Evolutionary conservation across 2,113 vertebrate species (phyloP).

Genomic region (Megaceryle maxima): DNA sequence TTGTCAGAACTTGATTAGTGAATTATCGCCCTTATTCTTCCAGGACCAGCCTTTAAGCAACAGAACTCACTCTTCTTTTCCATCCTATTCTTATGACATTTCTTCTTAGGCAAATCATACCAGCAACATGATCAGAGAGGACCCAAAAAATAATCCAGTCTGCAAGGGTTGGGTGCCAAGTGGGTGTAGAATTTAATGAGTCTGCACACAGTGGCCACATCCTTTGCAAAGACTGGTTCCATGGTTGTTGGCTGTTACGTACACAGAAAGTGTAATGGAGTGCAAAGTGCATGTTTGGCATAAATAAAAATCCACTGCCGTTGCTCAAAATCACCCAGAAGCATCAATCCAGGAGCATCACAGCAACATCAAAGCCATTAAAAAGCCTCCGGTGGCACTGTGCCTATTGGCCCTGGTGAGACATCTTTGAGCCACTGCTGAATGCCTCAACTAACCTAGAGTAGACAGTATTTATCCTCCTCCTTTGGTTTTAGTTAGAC

Average conservation of each 20-base stretch:
- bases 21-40: neutral
- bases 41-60: neutral
- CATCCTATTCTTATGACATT: neutral
- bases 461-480: neutral
- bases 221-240: neutral
- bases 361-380: neutral
- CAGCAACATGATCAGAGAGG: neutral
- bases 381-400: neutral
- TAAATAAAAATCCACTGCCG: neutral
- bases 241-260: neutral
- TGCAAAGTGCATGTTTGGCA: neutral
- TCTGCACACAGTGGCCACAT: neutral
- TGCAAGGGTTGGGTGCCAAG: neutral
- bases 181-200: neutral
- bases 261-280: neutral
- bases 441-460: neutral
- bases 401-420: neutral
- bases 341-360: neutral
- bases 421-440: neutral
- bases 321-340: neutral
- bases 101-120: neutral
- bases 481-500: neutral
- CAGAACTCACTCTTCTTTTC: neutral
- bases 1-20: constrained; percentile 18
- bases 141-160: neutral